Evolutionary conservation across 1,140 invertebrate genomes (phyloP).

Genomic region (Nasonia giraulti): DNA sequence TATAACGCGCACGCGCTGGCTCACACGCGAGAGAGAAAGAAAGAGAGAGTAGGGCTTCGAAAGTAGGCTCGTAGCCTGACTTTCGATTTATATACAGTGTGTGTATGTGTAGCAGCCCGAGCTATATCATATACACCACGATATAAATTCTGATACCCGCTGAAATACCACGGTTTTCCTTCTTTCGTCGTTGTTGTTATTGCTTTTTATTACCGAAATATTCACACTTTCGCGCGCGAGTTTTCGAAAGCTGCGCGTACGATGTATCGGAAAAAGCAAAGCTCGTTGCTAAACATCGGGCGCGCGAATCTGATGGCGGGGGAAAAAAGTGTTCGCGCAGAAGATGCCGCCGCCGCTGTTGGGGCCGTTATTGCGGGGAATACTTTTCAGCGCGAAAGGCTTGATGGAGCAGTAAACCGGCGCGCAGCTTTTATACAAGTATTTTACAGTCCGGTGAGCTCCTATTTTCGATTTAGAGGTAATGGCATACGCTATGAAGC

Average conservation of each 20-base stretch:
- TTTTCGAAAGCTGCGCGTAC: not conserved
- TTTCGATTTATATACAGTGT: not conserved
- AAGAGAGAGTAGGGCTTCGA: slow-evolving; percentile 44
- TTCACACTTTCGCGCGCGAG: not conserved
- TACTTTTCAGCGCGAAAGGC: not conserved
- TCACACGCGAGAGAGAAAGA: not conserved
- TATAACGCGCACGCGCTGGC: slow-evolving; percentile 32
- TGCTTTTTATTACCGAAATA: not conserved
- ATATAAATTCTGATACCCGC: slow-evolving; percentile 10
- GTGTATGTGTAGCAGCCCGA: not conserved
- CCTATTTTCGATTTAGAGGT: slow-evolving; percentile 42
- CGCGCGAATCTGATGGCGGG: not conserved
- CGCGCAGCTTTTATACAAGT: slow-evolving; percentile 31
- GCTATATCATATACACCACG: not conserved
- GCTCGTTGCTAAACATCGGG: not conserved
- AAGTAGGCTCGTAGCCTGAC: slow-evolving; percentile 40
- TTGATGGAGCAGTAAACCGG: not conserved
- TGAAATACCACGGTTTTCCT: slow-evolving; percentile 14
- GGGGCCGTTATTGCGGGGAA: not conserved
- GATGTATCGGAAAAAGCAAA: not conserved
- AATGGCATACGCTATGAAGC: slow-evolving; percentile 31
- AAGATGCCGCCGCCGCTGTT: not conserved
- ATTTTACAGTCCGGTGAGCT: slow-evolving; percentile 21
- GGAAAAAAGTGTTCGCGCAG: not conserved
- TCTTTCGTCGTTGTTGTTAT: not conserved